Base-by-base conservation (phyloP, 2,888 invertebrate genomes). In the Aleiodes testaceus region DNA sequence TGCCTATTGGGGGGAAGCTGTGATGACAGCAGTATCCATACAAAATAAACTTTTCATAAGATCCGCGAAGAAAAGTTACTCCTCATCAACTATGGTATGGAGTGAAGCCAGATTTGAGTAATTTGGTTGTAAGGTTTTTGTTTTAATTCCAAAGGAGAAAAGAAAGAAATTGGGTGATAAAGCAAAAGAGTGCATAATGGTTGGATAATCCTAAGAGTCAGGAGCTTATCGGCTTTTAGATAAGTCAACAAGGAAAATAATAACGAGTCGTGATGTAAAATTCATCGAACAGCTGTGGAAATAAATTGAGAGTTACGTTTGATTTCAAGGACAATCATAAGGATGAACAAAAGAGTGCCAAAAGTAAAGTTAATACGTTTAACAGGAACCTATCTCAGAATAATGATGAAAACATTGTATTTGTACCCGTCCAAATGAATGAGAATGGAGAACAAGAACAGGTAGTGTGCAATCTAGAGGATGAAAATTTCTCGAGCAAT, bases 1-100 rank as follows among this genome's bases (percentile, higher is more conserved):
- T 3, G 65, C 26, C 7, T 79, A 81, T 69, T 84, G 81, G 79
- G 80, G 78, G 22, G 82, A 83, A 70, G 80, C 83, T n/a, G 74
- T 79, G 1, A 70, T 69, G 14, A 77, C 77, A 11, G 81, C 79
- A 14, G 67, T 74, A 49, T 76, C 79, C 61, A 52, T 79, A 18
- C 77, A 79, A 67, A 82, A 82, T 59, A 55, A 77, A 30, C 49
- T 67, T n/a, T 72, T 67, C 6, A 72, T 69, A 1, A 69, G 18
- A 49, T 9, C 45, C n/a, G n/a, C n/a, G n/a, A 7, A 30, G 16
- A 50, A 20, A 12, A 16, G 22, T 20, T 12, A 22, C 22, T 22
- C 22, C 22, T 22, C 22, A 22, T 22, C 22, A 22, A 4, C 4
- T 22, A 22, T 22, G 22, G 22, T 22, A 22, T 22, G 22, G 22